Evolutionary conservation across 2,797 vertebrate species (phyloP).

Genomic region (Siniperca scherzeri): DNA sequence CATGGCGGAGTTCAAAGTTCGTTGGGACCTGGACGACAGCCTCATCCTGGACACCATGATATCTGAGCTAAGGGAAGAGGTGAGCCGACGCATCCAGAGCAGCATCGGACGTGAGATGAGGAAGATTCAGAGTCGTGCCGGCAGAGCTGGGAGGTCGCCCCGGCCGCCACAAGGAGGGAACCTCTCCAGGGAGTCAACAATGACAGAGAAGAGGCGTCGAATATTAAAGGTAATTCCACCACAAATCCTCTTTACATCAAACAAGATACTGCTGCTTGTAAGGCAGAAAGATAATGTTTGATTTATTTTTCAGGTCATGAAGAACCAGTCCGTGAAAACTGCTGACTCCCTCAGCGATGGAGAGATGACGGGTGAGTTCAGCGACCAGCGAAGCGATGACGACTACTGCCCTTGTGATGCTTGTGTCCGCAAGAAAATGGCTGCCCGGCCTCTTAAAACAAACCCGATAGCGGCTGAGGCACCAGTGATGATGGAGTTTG

Average conservation of each 20-base stretch:
- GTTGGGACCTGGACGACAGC: slow-evolving; percentile 89
- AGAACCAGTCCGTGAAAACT: slow-evolving; percentile 83
- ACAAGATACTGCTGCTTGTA: not conserved
- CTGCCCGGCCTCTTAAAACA: slow-evolving; percentile 59
- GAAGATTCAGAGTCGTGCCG: slow-evolving; percentile 85
- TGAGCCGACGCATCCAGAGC: slow-evolving; percentile 88
- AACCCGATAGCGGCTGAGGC: slow-evolving; percentile 60
- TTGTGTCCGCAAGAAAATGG: slow-evolving; percentile 88
- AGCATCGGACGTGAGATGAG: slow-evolving; percentile 88
- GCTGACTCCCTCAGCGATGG: slow-evolving; percentile 77
- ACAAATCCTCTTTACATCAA: not conserved
- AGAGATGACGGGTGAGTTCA: slow-evolving; percentile 71
- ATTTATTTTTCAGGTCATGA: slow-evolving; percentile 82
- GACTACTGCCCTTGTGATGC: slow-evolving; percentile 93
- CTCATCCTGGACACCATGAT: slow-evolving; percentile 89
- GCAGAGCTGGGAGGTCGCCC: slow-evolving; percentile 45
- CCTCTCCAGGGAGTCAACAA: slow-evolving; percentile 78
- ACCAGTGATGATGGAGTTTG: slow-evolving; percentile 90
- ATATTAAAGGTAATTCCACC: slow-evolving; percentile 80
- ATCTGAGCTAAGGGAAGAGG: slow-evolving; percentile 88
- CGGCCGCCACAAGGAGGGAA: slow-evolving; percentile 71
- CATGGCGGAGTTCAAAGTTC: slow-evolving; percentile 89
- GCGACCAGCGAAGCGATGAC: slow-evolving; percentile 82
- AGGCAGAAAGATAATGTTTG: not conserved
- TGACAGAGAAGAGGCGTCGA: slow-evolving; percentile 85